phyloP scores from a whole-genome alignment of 1,140 invertebrate species.

The Eufriesea mexicana region DNA sequence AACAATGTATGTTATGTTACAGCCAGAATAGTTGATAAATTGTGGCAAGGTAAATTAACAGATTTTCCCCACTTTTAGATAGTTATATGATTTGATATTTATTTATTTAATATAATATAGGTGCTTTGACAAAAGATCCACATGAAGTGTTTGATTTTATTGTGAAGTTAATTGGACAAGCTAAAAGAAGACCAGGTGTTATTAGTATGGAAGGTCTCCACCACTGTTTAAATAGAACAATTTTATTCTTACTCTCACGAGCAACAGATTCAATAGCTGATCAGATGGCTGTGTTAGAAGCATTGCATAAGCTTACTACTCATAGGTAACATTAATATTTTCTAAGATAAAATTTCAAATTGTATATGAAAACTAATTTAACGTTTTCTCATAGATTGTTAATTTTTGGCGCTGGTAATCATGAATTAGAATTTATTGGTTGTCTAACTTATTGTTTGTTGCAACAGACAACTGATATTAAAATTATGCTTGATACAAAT shows the following conservation, averaged over 20 bases:
- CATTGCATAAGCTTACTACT: slow-evolving; percentile 95
- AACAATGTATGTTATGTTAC: slow-evolving; percentile 96
- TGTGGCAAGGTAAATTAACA: slow-evolving; percentile 92
- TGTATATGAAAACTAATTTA: slow-evolving; percentile 16
- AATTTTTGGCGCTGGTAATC: slow-evolving; percentile 96
- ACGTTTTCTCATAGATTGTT: slow-evolving; percentile 84
- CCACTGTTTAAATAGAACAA: slow-evolving; percentile 96
- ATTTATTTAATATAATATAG: slow-evolving; percentile 62
- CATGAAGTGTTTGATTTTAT: slow-evolving; percentile 98
- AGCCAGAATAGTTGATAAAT: slow-evolving; percentile 96
- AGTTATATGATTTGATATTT: background rate
- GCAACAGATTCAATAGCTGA: slow-evolving; percentile 94
- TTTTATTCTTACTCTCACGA: slow-evolving; percentile 95
- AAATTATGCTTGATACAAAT: slow-evolving; percentile 90
- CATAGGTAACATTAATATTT: slow-evolving; percentile 81
- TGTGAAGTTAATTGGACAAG: slow-evolving; percentile 94
- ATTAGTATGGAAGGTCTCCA: slow-evolving; percentile 93
- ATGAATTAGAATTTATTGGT: slow-evolving; percentile 97
- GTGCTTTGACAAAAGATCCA: slow-evolving; percentile 91
- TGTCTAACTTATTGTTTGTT: slow-evolving; percentile 97
- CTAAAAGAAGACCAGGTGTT: slow-evolving; percentile 89
- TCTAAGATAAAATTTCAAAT: slow-evolving; percentile 3
- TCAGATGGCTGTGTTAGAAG: slow-evolving; percentile 95
- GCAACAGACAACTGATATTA: slow-evolving; percentile 95
- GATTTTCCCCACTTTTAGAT: background rate